Base-by-base conservation (phyloP, 2,888 invertebrate genomes). In the Drosophila melanosoma region DNA sequence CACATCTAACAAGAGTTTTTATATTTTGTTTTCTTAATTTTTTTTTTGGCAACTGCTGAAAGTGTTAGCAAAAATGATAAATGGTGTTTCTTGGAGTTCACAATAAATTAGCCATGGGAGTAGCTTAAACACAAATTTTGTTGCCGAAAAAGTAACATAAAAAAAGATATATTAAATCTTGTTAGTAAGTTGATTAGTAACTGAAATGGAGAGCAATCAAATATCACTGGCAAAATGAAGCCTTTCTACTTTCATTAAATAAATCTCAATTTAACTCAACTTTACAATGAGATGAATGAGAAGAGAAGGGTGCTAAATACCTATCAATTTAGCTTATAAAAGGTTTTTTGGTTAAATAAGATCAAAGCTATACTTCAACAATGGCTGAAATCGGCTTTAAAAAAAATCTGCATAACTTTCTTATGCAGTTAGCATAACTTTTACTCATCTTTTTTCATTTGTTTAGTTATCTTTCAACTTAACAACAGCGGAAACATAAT, bases 351-450 rank as follows among this genome's bases (percentile, higher is more conserved):
- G 15, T 29, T 36, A 62, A 76, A 76, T 53, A 61, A 66, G 72
- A 76, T 80, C 65, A 72, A 61, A 52, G 42, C 35, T 49, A 17
- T n/a, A 35, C 56, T 4, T 4, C 0, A 33, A 49, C 61, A 52
- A 76, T 78, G 68, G 63, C 32, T 80, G 72, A 79, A 52, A 68
- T 3, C 23, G 26, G 35, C 33, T 38, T 45, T 35, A 23, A 52
- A 48, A 42, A 23, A 68, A 76, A 78, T 78, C 68, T 68, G 65
- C 78, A 78, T 78, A 79, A 79, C 77, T 77, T 77, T 77, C 77
- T 79, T 77, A 57, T n/a, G 5, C 32, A 32, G 15, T 36, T 45
- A 38, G n/a, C 75, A 70, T 79, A 77, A 74, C 78, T 79, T 80
- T 79, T 79, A 79, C 78, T 67, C 63, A 49, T 65, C 42, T 45